Base-by-base conservation (phyloP, 2,113 vertebrate genomes). In the Poeciliopsis occidentalis region DNA sequence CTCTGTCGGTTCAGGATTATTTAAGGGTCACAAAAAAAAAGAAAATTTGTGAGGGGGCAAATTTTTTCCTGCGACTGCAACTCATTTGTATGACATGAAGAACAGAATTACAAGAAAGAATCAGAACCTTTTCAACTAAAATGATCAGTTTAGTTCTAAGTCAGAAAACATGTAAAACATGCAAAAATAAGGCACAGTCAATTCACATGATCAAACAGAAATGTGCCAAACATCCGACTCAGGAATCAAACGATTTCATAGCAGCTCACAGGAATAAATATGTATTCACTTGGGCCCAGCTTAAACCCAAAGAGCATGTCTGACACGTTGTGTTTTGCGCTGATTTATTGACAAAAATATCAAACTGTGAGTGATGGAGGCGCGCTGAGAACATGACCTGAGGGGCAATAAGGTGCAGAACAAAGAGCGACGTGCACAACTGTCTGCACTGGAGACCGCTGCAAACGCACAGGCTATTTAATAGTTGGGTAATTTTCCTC, bases 301-400 rank as follows among this genome's bases (percentile, higher is more conserved):
- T 64, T 68, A 89, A 79, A 85, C 70, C 80, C 83, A 80, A 84
- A 76, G 80, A 92, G 84, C 90, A 92, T 86, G 86, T 88, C 89
- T 91, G 84, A 90, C 87, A 90, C 71, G 3, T 66, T 71, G 88
- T 87, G 79, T 86, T 92, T 92, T 88, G 84, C 29, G 64, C 81
- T 91, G 89, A 94, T 94, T 93, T 93, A 95, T 93, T 91, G 91
- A 93, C 90, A 89, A 92, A 92, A 92, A 92, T 85, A 91, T 93
- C 89, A 93, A 92, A 90, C 57, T 8, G 73, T 92, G 93, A 93
- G 85, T 87, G 90, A 92, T 92, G 84, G 85, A 93, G 81, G 89
- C 51, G 12, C 72, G 24, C 81, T 34, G 85, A 86, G 80, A 88
- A 91, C 90, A 92, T 92, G 93, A 92, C 91, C 93, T 80, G 73